Evolutionary conservation across 2,797 vertebrate species (phyloP), one percentile per base, ranked within the genome.

Genomic region (Limnodromus scolopaceus): DNA sequence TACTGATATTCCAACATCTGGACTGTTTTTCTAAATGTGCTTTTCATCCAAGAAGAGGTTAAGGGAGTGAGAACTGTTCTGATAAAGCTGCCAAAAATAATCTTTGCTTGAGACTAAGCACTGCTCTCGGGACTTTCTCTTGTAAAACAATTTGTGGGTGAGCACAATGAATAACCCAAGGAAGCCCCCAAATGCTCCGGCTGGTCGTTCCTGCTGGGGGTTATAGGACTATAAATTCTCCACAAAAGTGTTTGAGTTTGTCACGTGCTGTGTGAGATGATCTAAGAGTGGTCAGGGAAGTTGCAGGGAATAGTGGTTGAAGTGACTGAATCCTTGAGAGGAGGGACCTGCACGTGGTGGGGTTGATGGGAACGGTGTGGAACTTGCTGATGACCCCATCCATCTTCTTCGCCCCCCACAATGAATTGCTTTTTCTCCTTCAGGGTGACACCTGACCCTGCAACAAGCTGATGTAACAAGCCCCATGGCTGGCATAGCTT

Each of bases 81-180:
- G 87, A 70, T 91, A 92, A 87, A 81, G 72, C 57, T 94, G 93
- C 92, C 85, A 94, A 81, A 92, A 94, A 85, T 65, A 89, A 93
- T 91, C 78, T 84, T 93, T 79, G 70, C 70, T 76, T 76, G 64
- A 78, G 72, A 85, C 68, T 32, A 46, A 80, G 55, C 43, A 24
- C 66, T 0, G 0, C 70, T 90, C 49, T 69, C 0, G 0, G 38
- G 88, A 49, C 77, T 90, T 94, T 20, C 54, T 76, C 51, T n/a
- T 66, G 70, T 88, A 38, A 81, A 94, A 66, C 32, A 36, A 2
- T 63, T 53, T 55, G 65, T 61, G 55, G 78, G 54, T 58, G 72
- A 90, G 58, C 51, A 63, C 6, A 5, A 36, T 20, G 63, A 86
- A 10, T n/a, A 39, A 27, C 32, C 27, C 39, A 16, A 22, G 58